Evolutionary conservation across 2,888 invertebrate species (phyloP).

Genomic region (Protodeltote pygarga): DNA sequence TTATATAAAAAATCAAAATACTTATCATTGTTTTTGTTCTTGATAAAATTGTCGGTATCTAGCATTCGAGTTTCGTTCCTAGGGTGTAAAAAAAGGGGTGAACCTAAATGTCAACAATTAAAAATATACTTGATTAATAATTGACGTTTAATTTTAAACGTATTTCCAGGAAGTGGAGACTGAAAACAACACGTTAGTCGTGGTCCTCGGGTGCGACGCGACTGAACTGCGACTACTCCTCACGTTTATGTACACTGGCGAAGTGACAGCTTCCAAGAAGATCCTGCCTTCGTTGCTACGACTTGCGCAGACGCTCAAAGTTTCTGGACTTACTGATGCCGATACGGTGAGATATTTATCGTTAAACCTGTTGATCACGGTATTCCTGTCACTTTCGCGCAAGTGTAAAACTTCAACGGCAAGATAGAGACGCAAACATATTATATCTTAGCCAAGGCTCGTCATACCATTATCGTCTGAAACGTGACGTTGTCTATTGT

Average conservation of each 20-base stretch:
- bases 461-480: too few relatives aligned
- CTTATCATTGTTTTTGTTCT: too few relatives aligned
- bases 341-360: conserved; percentile 88
- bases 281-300: conserved; percentile 92
- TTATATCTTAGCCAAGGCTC: too few relatives aligned
- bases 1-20: too few relatives aligned
- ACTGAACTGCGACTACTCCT: conserved; percentile 92
- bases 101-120: too few relatives aligned
- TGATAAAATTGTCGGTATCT: too few relatives aligned
- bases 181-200: conserved; percentile 90
- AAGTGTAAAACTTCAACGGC: too few relatives aligned
- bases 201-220: conserved; percentile 90
- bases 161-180: conserved; percentile 88
- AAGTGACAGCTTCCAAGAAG: conserved; percentile 93
- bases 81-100: too few relatives aligned
- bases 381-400: background rate
- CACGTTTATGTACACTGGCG: conserved; percentile 95
- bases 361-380: background rate
- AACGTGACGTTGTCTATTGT: too few relatives aligned
- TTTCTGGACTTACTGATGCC: conserved; percentile 91
- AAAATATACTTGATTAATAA: background rate
- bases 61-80: too few relatives aligned
- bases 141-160: background rate
- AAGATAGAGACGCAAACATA: too few relatives aligned
- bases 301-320: conserved; percentile 93